These are phyloP conservation scores for Caenorhabditis latens DNA, from an alignment of 1,140 invertebrate genomes.

Conservation along the genomic window DNA sequence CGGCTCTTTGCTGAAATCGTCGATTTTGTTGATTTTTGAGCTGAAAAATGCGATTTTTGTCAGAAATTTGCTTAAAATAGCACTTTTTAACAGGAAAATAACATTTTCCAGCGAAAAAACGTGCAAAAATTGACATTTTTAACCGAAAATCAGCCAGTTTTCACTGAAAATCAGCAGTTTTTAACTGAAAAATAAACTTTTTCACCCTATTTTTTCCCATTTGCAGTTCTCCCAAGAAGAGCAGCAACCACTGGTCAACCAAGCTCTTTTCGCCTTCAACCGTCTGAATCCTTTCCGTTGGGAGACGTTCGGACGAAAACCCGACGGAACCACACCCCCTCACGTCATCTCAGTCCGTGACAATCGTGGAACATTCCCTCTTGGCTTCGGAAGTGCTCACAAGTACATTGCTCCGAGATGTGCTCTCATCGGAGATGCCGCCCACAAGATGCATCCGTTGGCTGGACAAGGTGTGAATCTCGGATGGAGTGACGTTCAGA, in stretches of 20 bases:
- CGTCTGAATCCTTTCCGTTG: conserved; percentile 22
- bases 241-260: conserved; percentile 76
- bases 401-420: conserved; percentile 83
- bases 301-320: conserved; percentile 4
- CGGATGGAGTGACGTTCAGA: conserved; percentile 91
- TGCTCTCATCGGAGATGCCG: conserved; percentile 92
- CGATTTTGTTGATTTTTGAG: no score
- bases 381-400: conserved; percentile 89
- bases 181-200: conserved; percentile 61
- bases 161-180: no score
- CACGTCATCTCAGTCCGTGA: conserved; percentile 78
- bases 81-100: no score
- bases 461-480: conserved; percentile 94
- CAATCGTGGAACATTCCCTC: conserved; percentile 87
- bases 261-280: conserved; percentile 70
- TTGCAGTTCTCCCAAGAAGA: conserved; percentile 83
- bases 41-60: no score
- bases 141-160: no score
- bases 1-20: no score
- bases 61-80: no score
- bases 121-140: no score
- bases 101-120: no score
- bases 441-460: conserved; percentile 93
- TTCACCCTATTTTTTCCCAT: no score
- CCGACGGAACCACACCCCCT: conserved; percentile 34